Evolutionary conservation across 2,888 invertebrate genomes (phyloP).

Genomic region (Lasius platythorax): DNA sequence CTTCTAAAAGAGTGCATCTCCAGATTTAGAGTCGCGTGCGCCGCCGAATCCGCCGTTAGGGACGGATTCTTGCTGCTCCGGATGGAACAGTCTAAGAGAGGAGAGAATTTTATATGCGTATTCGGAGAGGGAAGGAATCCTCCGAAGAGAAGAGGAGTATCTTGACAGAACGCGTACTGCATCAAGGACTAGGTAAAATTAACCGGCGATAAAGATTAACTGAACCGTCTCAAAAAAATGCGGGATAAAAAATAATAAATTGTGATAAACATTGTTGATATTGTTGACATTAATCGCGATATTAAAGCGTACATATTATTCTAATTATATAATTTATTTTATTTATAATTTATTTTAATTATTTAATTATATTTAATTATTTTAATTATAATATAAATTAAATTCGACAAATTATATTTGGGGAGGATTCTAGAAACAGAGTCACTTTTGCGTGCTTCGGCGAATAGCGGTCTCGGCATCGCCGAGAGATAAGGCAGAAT

Average conservation of each 20-base stretch:
- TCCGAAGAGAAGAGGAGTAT: neutral
- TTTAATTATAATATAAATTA: neutral
- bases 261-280: neutral
- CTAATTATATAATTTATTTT: neutral
- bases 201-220: neutral
- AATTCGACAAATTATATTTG: neutral
- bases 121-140: neutral
- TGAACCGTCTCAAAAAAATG: neutral
- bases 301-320: neutral
- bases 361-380: too few species aligned
- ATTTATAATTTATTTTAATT: too few species aligned
- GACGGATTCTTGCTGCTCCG: conserved; percentile 58
- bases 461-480: neutral
- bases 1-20: conserved; percentile 79
- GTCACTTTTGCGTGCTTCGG: neutral
- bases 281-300: too few species aligned
- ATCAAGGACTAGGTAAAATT: neutral
- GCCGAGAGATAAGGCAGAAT: conserved; percentile 26
- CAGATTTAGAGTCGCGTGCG: conserved; percentile 80
- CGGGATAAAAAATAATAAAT: neutral
- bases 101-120: conserved; percentile 10
- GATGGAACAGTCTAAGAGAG: neutral
- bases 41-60: conserved; percentile 72
- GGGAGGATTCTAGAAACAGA: neutral
- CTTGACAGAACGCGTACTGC: too few species aligned